Percentiles rank a stretch among this genome's conserved stretches.
Evolutionary conservation across 2,113 vertebrate species (phyloP).

Genomic region (Ciconia stormi): DNA sequence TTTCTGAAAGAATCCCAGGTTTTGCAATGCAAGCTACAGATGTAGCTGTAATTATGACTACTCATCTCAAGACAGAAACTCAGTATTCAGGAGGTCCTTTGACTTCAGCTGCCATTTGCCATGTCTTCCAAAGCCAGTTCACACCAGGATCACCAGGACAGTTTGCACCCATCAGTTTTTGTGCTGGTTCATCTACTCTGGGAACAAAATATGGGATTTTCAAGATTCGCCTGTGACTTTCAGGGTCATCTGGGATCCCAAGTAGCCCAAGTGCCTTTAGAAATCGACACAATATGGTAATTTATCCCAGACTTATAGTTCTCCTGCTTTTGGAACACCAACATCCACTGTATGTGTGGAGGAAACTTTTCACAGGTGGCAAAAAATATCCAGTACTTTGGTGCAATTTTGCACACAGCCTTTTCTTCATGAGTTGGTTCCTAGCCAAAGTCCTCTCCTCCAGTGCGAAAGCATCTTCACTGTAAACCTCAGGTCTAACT

Average conservation of each 20-base stretch:
- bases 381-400: neutral
- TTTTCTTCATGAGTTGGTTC: neutral
- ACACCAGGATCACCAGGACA: neutral
- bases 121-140: neutral
- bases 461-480: neutral
- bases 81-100: neutral
- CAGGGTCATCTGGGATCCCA: neutral
- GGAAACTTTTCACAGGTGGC: neutral
- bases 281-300: neutral
- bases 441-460: neutral
- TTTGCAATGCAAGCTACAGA: neutral
- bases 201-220: neutral
- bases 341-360: neutral
- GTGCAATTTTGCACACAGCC: neutral
- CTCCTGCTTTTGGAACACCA: neutral
- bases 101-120: neutral
- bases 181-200: neutral
- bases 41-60: neutral
- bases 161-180: neutral
- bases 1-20: neutral
- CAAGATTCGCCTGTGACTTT: neutral
- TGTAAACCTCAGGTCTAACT: neutral
- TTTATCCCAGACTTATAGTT: neutral
- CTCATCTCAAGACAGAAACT: neutral
- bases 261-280: neutral